Base-by-base conservation (phyloP, 2,113 vertebrate species). In the Chiloscyllium plagiosum region DNA sequence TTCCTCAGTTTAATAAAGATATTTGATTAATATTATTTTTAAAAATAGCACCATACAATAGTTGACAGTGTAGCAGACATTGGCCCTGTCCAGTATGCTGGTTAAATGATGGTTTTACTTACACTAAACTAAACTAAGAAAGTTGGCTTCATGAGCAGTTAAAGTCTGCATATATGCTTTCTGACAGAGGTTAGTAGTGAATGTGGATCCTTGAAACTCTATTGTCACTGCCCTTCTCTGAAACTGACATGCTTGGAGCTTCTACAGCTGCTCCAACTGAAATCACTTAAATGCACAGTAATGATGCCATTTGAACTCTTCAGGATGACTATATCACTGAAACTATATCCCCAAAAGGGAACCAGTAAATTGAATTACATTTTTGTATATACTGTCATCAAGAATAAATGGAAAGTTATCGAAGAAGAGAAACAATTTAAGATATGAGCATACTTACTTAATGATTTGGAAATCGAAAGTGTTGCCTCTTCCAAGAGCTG, bases 401-500 rank as follows among this genome's bases (percentile, higher is more conserved):
- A 56, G 29, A 26, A 94, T 42, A 95, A 96, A 37, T 26, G 68
- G 68, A 56, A 95, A 93, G 78, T 17, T 87, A 52, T 93, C n/a
- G 78, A 95, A 86, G 0, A 50, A 17, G 3, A 47, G 33, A 52
- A 80, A 50, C 61, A 52, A 95, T 56, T 52, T 95, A 13, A 78
- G 96, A 96, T 4, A 26, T 8, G 12, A 95, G 0, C 0, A 94
- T n/a, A 56, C 98, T 96, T 98, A 99, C 99, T 98, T 97, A 99
- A 97, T 96, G 97, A 98, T 97, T 98, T 99, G 97, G 98, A 99
- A 96, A 99, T 97, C 0, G 98, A 98, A 96, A 98, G 90, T 24
- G 99, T 98, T 3, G 98, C 98, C 97, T 99, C 99, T 96, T 99
- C 99, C 97, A 99, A 96, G 47, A 99, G 98, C 97, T 99, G 99